Conservation (phyloP, 2,797 vertebrate genomes). For the Heteromormyrus szaboi region DNA sequence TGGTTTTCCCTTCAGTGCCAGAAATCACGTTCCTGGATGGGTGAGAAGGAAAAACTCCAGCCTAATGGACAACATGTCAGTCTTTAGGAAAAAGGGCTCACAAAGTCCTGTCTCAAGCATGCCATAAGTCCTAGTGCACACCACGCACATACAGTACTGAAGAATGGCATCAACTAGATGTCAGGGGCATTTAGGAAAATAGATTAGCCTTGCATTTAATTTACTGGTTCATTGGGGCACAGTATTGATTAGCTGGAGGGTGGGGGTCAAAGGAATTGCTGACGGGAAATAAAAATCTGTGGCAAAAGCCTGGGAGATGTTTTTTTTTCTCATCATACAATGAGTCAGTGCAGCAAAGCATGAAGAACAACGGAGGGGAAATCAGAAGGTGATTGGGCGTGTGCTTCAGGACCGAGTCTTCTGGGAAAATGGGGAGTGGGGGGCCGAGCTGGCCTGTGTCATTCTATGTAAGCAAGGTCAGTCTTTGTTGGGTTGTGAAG, state of each 20-base stretch:
- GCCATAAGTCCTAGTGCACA: background rate
- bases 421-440: background rate
- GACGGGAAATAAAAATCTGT: background rate
- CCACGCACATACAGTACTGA: conserved; percentile 17
- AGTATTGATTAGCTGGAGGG: conserved; percentile 48
- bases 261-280: conserved; percentile 5
- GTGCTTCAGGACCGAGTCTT: background rate
- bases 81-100: background rate
- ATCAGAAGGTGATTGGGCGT: conserved; percentile 6
- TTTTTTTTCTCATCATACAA: conserved; percentile 3
- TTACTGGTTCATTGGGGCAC: conserved; percentile 38
- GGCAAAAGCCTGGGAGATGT: background rate
- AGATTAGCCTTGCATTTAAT: conserved; percentile 45
- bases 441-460: background rate
- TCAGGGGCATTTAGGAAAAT: conserved; percentile 44
- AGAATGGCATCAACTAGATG: conserved; percentile 21
- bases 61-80: background rate
- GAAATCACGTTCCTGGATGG: background rate
- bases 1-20: background rate
- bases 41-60: background rate
- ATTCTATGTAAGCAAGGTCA: background rate
- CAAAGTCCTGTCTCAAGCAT: background rate
- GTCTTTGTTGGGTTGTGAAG: background rate
- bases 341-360: conserved; percentile 3
- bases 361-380: background rate